Conservation (phyloP, 2,888 invertebrate genomes). For the Drosophila setosimentum region DNA sequence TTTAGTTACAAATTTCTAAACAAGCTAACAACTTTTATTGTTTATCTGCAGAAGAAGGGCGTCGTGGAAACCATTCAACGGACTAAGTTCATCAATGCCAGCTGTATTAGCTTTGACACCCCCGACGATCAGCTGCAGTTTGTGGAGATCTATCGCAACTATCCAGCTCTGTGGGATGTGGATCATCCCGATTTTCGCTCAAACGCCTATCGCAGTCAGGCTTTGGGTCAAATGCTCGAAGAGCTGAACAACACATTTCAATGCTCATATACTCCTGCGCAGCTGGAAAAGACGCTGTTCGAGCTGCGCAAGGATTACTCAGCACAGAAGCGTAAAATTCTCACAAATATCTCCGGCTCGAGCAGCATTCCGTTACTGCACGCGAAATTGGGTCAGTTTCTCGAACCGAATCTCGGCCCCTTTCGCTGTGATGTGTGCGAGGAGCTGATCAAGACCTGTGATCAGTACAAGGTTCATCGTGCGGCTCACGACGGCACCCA, state of each 20-base stretch:
- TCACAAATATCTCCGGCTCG: constrained; percentile 45
- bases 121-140: constrained; percentile 73
- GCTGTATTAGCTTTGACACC: constrained; percentile 58
- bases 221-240: constrained; percentile 75
- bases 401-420: constrained; percentile 74
- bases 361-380: constrained; percentile 62
- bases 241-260: constrained; percentile 67
- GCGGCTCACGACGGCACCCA: constrained; percentile 76
- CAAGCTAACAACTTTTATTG: not conserved
- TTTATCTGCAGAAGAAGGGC: constrained; percentile 65
- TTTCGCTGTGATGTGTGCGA: constrained; percentile 75
- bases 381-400: constrained; percentile 67
- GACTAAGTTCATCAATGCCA: constrained; percentile 70
- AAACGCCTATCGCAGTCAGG: constrained; percentile 73
- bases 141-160: constrained; percentile 78
- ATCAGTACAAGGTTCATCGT: constrained; percentile 80
- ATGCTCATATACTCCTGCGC: constrained; percentile 49
- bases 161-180: constrained; percentile 78
- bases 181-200: constrained; percentile 82
- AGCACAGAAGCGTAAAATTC: constrained; percentile 68
- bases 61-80: constrained; percentile 70
- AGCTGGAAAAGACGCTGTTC: constrained; percentile 78
- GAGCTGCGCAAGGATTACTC: constrained; percentile 75
- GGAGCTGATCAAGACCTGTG: constrained; percentile 76
- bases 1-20: too few relatives aligned